Conservation (phyloP, 1,140 invertebrate genomes). For the Megalonaias nervosa region DNA sequence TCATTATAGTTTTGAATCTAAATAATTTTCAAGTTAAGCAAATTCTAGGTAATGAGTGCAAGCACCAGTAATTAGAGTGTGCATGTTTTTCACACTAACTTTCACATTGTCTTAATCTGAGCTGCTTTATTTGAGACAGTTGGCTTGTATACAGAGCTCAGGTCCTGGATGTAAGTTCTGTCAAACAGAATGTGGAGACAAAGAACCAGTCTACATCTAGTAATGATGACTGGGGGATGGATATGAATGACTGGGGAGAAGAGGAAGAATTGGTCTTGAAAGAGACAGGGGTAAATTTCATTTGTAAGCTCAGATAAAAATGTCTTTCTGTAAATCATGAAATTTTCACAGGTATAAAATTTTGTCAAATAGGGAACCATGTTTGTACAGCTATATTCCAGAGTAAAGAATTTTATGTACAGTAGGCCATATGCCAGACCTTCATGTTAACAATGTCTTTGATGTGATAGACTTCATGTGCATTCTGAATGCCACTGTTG, state of each 20-base stretch:
- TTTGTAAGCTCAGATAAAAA: no score
- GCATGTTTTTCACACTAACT: neutral
- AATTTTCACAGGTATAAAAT: neutral
- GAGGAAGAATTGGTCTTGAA: constrained; percentile 1
- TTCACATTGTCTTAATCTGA: neutral
- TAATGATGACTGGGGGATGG: constrained; percentile 35
- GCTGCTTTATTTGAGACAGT: neutral
- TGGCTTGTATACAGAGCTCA: constrained; percentile 29
- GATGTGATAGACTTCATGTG: no score
- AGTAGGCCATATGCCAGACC: no score
- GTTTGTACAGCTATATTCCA: neutral
- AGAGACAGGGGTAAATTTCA: neutral
- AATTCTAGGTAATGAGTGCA: no score
- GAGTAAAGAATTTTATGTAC: no score
- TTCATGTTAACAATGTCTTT: no score
- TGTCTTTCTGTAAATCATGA: neutral
- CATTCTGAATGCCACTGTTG: no score
- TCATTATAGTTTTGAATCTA: no score
- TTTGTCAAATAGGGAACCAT: neutral
- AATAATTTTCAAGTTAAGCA: no score
- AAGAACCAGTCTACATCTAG: neutral
- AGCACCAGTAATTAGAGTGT: neutral
- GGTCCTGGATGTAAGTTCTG: constrained; percentile 1
- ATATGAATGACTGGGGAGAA: constrained; percentile 38
- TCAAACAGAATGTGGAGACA: neutral